Evolutionary conservation across 1,140 invertebrate species (phyloP).

Genomic region (Xylocopa sonorina): DNA sequence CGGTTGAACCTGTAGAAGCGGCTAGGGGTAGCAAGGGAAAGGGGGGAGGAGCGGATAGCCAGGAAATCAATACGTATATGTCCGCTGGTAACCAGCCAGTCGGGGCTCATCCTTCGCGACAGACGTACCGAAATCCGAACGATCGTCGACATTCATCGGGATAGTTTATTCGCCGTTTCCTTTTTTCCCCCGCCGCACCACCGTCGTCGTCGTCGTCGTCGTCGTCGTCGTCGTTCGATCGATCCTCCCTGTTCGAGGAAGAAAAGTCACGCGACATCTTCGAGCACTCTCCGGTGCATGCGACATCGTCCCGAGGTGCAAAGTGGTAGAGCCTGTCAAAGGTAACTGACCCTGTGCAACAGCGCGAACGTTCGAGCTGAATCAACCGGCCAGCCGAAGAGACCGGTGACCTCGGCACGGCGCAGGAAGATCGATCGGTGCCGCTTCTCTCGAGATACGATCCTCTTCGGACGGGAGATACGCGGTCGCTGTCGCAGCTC

Average conservation of each 20-base stretch:
- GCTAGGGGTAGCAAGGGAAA: constrained; percentile 21
- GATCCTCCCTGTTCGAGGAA: not conserved
- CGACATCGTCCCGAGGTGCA: constrained; percentile 12
- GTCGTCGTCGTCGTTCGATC: no score
- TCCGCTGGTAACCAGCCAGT: constrained; percentile 76
- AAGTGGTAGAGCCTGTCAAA: constrained; percentile 46
- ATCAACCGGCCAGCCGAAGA: not conserved
- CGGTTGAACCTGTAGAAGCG: not conserved
- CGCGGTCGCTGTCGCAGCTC: not conserved
- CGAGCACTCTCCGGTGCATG: not conserved
- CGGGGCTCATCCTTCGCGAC: constrained; percentile 73
- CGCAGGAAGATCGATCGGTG: constrained; percentile 9
- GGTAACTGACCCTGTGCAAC: constrained; percentile 80
- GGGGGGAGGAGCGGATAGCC: constrained; percentile 44
- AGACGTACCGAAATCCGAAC: constrained; percentile 47
- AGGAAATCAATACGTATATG: constrained; percentile 80
- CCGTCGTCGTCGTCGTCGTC: no score
- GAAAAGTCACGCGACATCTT: not conserved
- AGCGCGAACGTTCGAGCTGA: constrained; percentile 56
- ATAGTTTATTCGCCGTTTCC: not conserved
- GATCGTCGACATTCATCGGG: not conserved
- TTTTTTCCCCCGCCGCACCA: not conserved
- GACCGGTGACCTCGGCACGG: constrained; percentile 33
- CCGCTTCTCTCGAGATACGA: no score
- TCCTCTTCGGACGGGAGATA: not conserved